These are phyloP conservation scores for Hyppa rectilinea DNA, from an alignment of 2,888 invertebrate species.

Conservation along the genomic window DNA sequence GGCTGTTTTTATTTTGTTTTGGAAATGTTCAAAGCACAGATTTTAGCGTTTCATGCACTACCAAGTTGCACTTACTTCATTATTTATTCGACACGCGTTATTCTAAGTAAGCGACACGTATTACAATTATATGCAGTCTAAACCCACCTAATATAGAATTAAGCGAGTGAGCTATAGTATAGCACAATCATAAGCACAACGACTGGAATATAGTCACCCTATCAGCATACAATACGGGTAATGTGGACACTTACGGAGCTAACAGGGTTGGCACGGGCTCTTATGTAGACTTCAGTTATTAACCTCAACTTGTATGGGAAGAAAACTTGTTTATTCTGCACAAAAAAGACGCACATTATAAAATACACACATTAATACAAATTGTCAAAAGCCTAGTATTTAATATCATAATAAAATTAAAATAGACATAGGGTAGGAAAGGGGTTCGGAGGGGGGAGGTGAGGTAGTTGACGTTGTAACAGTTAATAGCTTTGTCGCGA, in stretches of 20 bases:
- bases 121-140: constrained; percentile 47
- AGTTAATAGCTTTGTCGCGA: background rate
- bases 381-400: background rate
- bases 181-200: constrained; percentile 38
- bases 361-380: background rate
- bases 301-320: background rate
- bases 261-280: constrained; percentile 24
- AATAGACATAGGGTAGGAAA: background rate
- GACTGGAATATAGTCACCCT: constrained; percentile 29
- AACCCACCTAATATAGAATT: constrained; percentile 58
- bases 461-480: background rate
- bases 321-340: background rate
- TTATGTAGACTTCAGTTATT: background rate
- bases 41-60: constrained; percentile 6
- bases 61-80: constrained; percentile 17
- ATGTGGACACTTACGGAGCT: constrained; percentile 13
- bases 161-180: constrained; percentile 32
- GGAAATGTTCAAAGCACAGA: background rate
- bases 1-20: background rate
- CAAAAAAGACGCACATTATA: background rate
- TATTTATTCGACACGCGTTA: constrained; percentile 35
- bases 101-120: constrained; percentile 43
- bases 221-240: constrained; percentile 55
- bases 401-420: background rate
- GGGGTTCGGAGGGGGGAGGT: too few species aligned